Base-by-base conservation (phyloP, 92 coral and sea anemone genomes). In the Meandrina meandrites region DNA sequence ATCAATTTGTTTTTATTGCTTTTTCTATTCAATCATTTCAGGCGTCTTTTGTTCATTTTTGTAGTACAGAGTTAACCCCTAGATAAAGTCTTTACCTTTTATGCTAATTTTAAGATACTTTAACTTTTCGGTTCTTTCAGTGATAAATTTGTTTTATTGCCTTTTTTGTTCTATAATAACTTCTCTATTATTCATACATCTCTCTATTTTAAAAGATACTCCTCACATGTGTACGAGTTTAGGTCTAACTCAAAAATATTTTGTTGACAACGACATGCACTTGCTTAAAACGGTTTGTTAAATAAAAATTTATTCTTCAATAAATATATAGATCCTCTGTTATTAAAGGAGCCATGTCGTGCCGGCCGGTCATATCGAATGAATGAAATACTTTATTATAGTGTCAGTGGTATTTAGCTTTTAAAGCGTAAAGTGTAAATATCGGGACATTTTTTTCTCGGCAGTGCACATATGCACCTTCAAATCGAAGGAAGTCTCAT, bases 281-380 rank as follows among this genome's bases (percentile, higher is more conserved):
- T 35, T 5, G 31, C 71, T 66, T 79, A 56, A 36, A 57, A 58
- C 18, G 42, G 35, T 42, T 37, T 56, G 24, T 79, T 79, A 79
- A 79, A 79, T 79, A 79, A 35, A 79, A 58, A 56, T 35, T 53
- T 24, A 28, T 22, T 66, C 35, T 10, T 30, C 32, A 66, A 27
- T 79, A 79, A 58, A 79, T 79, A 58, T 34, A 34, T 57, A 57
- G 27, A 28, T 79, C 19, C 70, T 79, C 35, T 54, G 12, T 3
- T 57, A 57, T 32, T 24, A 22, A 66, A 27, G 71, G 34, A 66
- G 71, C 71, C 24, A 27, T 28, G 4, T 2, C 71, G 14, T 31
- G 35, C 34, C 34, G 4, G 17, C n/a, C n/a, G n/a, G n/a, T n/a
- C n/a, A n/a, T n/a, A n/a, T n/a, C n/a, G n/a, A n/a, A n/a, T n/a